A percentile compares a stretch with the other conserved stretches of the same genome.
phyloP scores from a whole-genome alignment of 2,113 vertebrate species.

The Lethenteron reissneri region DNA sequence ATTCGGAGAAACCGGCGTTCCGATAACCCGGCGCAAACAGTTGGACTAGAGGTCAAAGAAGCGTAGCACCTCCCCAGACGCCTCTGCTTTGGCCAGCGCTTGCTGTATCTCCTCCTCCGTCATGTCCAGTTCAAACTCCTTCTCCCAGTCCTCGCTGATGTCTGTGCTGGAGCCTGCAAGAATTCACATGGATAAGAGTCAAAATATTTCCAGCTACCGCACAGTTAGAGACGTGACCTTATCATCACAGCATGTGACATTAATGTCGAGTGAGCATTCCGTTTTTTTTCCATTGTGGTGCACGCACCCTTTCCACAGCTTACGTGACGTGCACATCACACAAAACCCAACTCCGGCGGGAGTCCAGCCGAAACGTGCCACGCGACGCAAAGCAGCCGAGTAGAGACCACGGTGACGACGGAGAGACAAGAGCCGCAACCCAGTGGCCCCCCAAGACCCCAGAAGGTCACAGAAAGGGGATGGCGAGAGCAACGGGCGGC shows the following conservation, averaged over 20 bases:
- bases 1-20: too few species aligned
- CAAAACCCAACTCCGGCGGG: background rate
- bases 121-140: constrained; percentile 97
- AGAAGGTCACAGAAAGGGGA: too few species aligned
- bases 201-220: too few species aligned
- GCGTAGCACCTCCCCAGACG: constrained; percentile 47
- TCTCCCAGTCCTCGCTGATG: constrained; percentile 96
- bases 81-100: constrained; percentile 56
- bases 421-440: too few species aligned
- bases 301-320: background rate
- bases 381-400: too few species aligned
- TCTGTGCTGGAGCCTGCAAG: constrained; percentile 73
- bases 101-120: constrained; percentile 88
- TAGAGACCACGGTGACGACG: too few species aligned
- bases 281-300: background rate
- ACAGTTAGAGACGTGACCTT: too few species aligned
- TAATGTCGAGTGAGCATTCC: too few species aligned
- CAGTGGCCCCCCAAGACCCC: too few species aligned
- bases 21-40: too few species aligned
- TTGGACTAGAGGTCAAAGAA: background rate
- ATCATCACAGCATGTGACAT: too few species aligned
- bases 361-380: constrained; percentile 7
- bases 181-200: constrained; percentile 11
- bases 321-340: background rate
- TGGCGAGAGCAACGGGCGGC: too few species aligned